A percentile compares a stretch with the other conserved stretches of the same genome.
Conservation (phyloP, 2,797 vertebrate species). For the Tapirus indicus region DNA sequence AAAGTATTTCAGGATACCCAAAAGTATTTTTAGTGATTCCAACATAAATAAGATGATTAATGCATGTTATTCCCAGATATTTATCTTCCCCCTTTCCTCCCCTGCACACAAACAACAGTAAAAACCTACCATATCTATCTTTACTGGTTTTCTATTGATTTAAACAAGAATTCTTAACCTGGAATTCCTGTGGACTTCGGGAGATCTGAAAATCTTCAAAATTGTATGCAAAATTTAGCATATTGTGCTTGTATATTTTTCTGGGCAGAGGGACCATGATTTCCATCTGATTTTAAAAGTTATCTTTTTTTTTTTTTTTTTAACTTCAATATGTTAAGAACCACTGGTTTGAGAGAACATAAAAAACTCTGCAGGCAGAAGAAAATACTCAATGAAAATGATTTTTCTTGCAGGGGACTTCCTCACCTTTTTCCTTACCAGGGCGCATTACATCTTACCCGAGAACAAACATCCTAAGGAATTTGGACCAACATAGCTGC, state of each 20-base stretch:
- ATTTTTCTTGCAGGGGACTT: neutral
- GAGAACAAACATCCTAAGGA: neutral
- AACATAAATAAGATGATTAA: slow-evolving; percentile 41
- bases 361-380: neutral
- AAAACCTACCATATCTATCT: neutral
- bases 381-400: neutral
- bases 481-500: neutral
- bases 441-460: neutral
- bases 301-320: neutral
- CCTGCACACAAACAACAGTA: too few relatives aligned
- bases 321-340: slow-evolving; percentile 15
- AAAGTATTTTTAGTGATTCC: slow-evolving; percentile 12
- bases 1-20: slow-evolving; percentile 40
- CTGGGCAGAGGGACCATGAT: neutral
- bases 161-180: neutral
- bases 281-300: neutral
- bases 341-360: neutral
- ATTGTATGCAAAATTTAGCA: neutral
- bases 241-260: neutral
- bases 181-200: neutral
- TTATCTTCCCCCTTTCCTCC: neutral
- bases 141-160: neutral
- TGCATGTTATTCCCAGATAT: neutral
- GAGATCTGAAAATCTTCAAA: neutral
- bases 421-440: neutral